These are phyloP conservation scores for Psettodes erumei DNA, from an alignment of 2,113 vertebrate genomes.

Conservation along the genomic window DNA sequence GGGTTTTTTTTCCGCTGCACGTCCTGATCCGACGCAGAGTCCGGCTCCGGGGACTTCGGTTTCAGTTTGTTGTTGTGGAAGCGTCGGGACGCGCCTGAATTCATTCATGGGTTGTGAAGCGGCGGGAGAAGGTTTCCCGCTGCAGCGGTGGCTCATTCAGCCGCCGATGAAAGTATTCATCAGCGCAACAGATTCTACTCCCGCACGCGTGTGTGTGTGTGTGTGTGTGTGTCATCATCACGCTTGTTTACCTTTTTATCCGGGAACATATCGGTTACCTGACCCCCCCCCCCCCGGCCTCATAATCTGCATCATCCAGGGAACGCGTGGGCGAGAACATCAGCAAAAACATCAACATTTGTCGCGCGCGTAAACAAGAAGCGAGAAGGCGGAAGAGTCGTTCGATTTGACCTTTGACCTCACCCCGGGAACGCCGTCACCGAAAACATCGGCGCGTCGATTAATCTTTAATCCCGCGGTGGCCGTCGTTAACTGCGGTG, in stretches of 20 bases:
- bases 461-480: not conserved
- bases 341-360: conserved; percentile 80
- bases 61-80: conserved; percentile 16
- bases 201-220: too few relatives aligned
- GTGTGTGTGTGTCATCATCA: conserved; percentile 59
- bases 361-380: too few relatives aligned
- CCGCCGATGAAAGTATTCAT: conserved; percentile 76
- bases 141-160: conserved; percentile 47
- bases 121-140: conserved; percentile 25
- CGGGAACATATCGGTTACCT: conserved; percentile 81
- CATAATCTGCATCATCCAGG: conserved; percentile 75
- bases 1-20: too few relatives aligned
- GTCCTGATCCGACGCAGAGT: too few relatives aligned
- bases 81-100: conserved; percentile 17
- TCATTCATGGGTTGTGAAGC: conserved; percentile 53
- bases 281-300: conserved; percentile 64
- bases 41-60: too few relatives aligned
- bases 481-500: not conserved
- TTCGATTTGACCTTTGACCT: not conserved
- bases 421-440: too few relatives aligned
- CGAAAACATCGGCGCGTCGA: too few relatives aligned
- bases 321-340: conserved; percentile 63
- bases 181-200: conserved; percentile 65
- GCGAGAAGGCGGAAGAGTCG: too few relatives aligned
- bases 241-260: conserved; percentile 80